Base-by-base conservation (phyloP, 2,797 vertebrate genomes). In the Lophius americanus region DNA sequence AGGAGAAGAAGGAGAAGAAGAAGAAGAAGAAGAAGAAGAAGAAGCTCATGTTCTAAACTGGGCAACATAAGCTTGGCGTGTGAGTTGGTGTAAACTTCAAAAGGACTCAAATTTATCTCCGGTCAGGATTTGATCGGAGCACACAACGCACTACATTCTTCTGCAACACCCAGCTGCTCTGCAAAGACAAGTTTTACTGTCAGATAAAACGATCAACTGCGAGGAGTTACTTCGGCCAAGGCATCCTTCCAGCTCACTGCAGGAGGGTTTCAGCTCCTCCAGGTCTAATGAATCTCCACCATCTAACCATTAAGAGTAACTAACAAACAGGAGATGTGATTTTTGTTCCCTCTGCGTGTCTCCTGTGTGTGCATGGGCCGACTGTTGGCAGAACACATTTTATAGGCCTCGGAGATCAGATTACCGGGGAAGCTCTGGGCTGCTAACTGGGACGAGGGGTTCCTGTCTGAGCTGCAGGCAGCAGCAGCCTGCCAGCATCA, bases 401-500 rank as follows among this genome's bases (percentile, higher is more conserved):
- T 79, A 60, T 76, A 70, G 88, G 81, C 84, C 76, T 64, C 33
- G 43, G 52, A 68, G 82, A 83, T 93, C 83, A 67, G 83, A 72
- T 92, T 91, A 85, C 90, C 9, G 62, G 75, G 68, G 81, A 37
- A 79, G 87, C 89, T 85, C 56, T 38, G 55, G 67, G 83, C 75
- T 62, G 78, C 77, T 80, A 85, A 85, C 86, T 72, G 79, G 57
- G 68, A 56, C 61, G 60, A 53, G 68, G 73, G 69, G 71, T 84
- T 79, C 77, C 41, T 81, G 86, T 81, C 67, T 76, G 76, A 67
- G 73, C 76, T 75, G 72, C 75, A 78, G 80, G 75, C 83, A 50
- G 82, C 46, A 75, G 89, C 83, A 52, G 79, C 67, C 70, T 85
- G 86, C 86, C 71, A 51, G 69, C 83, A 64, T 93, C 91, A 92